Evolutionary conservation across 2,797 vertebrate species (phyloP).

Genomic region (Chromis chromis): DNA sequence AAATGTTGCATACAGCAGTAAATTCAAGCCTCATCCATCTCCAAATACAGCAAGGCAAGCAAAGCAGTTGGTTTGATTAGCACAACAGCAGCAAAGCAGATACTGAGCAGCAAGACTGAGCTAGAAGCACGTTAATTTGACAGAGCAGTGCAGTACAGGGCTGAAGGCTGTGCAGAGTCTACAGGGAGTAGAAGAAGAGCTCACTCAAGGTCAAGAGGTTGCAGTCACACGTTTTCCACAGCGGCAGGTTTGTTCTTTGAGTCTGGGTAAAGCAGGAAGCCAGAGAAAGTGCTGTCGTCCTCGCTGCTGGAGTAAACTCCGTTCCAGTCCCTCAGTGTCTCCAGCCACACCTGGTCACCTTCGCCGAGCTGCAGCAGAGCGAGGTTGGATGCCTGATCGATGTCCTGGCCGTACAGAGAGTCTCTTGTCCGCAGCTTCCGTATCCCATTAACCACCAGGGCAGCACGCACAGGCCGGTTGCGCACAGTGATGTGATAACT

Average conservation of each 20-base stretch:
- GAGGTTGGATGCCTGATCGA: constrained; percentile 94
- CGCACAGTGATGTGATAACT: constrained; percentile 93
- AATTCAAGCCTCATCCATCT: constrained; percentile 34
- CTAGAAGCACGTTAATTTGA: constrained; percentile 43
- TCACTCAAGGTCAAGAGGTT: constrained; percentile 18
- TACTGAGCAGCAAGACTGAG: constrained; percentile 29
- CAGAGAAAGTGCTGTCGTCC: constrained; percentile 95
- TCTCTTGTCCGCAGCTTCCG: constrained; percentile 90
- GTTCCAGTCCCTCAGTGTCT: constrained; percentile 94
- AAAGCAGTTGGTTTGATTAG: constrained; percentile 56
- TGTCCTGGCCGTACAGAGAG: constrained; percentile 94
- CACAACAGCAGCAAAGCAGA: constrained; percentile 22
- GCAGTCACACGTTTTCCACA: constrained; percentile 50
- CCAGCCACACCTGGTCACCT: constrained; percentile 95
- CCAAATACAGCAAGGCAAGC: constrained; percentile 45
- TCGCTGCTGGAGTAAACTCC: constrained; percentile 92
- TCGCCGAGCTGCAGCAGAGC: constrained; percentile 86
- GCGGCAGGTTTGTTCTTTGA: constrained; percentile 39
- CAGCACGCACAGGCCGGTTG: constrained; percentile 89
- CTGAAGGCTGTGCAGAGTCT: constrained; percentile 45
- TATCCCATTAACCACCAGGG: constrained; percentile 88
- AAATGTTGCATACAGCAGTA: constrained; percentile 47
- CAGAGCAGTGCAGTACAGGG: constrained; percentile 50
- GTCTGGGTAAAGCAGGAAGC: constrained; percentile 91
- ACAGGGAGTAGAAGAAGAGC: constrained; percentile 28